Evolutionary conservation across 2,888 invertebrate species (phyloP), one percentile per base, ranked within the genome.

Genomic region (Drosophila rubida): DNA sequence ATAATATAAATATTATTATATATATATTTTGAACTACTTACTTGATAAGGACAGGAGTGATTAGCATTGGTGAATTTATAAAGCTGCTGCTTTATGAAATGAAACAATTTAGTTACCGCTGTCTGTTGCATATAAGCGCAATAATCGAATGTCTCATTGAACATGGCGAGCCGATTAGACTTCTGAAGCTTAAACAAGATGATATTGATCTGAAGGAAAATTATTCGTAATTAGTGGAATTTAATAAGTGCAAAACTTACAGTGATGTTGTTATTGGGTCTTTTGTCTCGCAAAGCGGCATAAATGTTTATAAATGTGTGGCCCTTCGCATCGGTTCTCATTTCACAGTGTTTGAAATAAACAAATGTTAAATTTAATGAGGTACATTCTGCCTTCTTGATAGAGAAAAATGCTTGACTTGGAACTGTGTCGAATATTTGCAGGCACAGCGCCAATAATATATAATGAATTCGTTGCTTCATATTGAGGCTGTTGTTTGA

Each of bases 271-370:
- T 82, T 16, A 0, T 79, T 9, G 4, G 70, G 73, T 0, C 54
- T n/a, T 7, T 73, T 58, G 16, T 57, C 63, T 3, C 13, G 41
- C 4, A 80, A 2, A 0, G 8, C 39, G 2, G 48, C 22, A n/a
- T 62, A 11, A 4, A 82, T 1, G 19, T 76, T 30, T 0, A 80
- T 7, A 13, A 5, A 22, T 0, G 59, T 59, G 5, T n/a, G 32
- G 1, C 54, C 63, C 2, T 54, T 25, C 13, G 39, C 16, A 4
- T 13, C 23, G 39, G 19, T 59, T 5, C 32, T 44, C 14, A 79
- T 37, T 51, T 66, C 50, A n/a, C 82, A 79, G 4, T 11, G 45
- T 1, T 62, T 53, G 5, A 82, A 67, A 16, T 35, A 41, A 0
- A n/a, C n/a, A n/a, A 11, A 11, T 73, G 73, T 23, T 1, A 11